These are phyloP conservation scores for Sesamia inferens DNA, from an alignment of 2,888 invertebrate species.

Conservation along the genomic window DNA sequence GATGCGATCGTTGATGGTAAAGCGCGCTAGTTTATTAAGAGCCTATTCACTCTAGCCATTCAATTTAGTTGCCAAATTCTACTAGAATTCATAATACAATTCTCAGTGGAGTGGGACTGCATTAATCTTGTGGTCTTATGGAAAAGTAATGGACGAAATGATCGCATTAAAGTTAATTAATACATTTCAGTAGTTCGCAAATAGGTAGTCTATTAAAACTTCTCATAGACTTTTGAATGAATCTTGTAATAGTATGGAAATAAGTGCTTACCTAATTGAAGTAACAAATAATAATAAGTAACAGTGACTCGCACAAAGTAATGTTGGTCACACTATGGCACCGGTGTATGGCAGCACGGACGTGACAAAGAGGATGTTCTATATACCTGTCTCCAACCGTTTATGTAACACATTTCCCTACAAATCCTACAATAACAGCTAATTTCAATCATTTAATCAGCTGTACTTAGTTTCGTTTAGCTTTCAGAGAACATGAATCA, in stretches of 20 bases:
- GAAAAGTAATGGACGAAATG: background rate
- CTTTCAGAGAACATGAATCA: conserved; percentile 39
- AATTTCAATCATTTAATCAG: conserved; percentile 18
- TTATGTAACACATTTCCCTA: conserved; percentile 14
- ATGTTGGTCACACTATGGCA: conserved; percentile 31
- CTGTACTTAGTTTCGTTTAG: conserved; percentile 15
- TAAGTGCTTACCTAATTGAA: conserved; percentile 3
- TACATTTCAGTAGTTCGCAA: background rate
- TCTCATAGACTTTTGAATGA: background rate
- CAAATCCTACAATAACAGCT: conserved; percentile 14
- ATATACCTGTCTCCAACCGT: conserved; percentile 39
- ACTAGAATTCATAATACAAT: background rate
- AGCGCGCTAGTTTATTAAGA: no score
- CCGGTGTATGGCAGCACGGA: background rate
- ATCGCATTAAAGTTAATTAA: conserved; percentile 3
- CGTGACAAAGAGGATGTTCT: conserved; percentile 29
- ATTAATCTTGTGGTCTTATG: no score
- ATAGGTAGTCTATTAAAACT: background rate
- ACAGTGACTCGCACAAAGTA: conserved; percentile 8
- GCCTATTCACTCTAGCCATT: no score
- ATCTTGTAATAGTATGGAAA: conserved; percentile 6
- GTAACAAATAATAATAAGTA: background rate
- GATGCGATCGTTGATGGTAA: no score
- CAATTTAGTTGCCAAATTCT: background rate
- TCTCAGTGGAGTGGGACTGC: background rate